Percentiles rank a stretch among this genome's conserved stretches.
These are phyloP conservation scores for Spinibarbus caldwelli DNA, from an alignment of 2,797 vertebrate species.

Conservation along the genomic window DNA sequence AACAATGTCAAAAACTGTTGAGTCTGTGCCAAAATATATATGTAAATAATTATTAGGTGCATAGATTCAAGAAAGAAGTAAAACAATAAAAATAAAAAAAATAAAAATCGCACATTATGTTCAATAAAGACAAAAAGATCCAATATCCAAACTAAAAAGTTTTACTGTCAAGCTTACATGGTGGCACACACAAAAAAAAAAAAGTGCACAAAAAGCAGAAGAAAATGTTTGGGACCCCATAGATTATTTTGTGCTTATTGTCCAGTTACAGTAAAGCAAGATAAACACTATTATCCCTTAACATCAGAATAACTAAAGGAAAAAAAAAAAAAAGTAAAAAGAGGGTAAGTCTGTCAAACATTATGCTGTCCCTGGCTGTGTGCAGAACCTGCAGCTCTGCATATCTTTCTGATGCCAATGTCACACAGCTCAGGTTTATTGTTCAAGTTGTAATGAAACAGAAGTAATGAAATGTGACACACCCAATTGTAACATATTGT, in stretches of 20 bases:
- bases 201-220: background rate
- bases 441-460: background rate
- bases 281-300: background rate
- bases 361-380: background rate
- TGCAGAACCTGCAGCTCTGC: background rate
- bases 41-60: background rate
- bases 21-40: background rate
- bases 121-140: background rate
- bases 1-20: background rate
- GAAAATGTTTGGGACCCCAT: background rate
- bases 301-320: background rate
- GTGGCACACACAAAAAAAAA: background rate
- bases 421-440: background rate
- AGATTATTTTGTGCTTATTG: background rate
- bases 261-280: background rate
- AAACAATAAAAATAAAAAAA: too few species aligned
- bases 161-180: background rate
- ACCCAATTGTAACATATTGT: background rate
- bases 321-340: background rate
- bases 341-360: background rate
- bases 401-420: background rate
- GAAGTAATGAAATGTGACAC: background rate
- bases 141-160: background rate
- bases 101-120: too few species aligned
- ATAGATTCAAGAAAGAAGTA: background rate